phyloP scores from a whole-genome alignment of 2,797 vertebrate species.

The Sebastes ruberrimus region DNA sequence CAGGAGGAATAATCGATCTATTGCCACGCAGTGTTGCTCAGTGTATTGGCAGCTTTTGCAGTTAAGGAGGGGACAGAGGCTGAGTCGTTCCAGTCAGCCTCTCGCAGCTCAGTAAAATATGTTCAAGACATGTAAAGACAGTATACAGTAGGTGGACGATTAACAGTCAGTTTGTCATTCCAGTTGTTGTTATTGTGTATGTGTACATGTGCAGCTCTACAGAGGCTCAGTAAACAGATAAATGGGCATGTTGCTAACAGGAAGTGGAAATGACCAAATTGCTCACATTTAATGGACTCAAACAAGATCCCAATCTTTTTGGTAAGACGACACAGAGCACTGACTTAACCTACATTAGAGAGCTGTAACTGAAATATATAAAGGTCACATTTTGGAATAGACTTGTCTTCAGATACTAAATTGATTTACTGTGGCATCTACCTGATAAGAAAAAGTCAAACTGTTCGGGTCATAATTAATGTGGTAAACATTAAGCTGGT shows the following conservation, averaged over 20 bases:
- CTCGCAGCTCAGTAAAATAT: background rate
- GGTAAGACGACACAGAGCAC: background rate
- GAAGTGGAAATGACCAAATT: slow-evolving; percentile 6
- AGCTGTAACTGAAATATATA: background rate
- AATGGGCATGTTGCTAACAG: background rate
- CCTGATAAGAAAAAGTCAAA: background rate
- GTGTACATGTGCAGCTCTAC: background rate
- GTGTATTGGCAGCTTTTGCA: slow-evolving; percentile 12
- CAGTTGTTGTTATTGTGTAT: slow-evolving; percentile 15
- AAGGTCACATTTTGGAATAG: background rate
- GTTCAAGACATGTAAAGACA: slow-evolving; percentile 23
- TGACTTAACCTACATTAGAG: background rate
- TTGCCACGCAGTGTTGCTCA: slow-evolving; percentile 22
- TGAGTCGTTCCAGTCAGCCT: background rate
- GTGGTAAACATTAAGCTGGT: background rate
- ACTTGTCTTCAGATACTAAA: background rate
- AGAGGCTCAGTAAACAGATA: slow-evolving; percentile 5
- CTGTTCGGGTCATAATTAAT: background rate
- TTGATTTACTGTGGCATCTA: background rate
- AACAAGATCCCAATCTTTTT: background rate
- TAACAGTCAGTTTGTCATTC: slow-evolving; percentile 62
- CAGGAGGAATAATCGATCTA: background rate
- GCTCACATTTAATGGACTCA: background rate
- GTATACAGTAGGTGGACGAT: slow-evolving; percentile 21
- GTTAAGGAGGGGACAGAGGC: background rate